Evolutionary conservation across 2,113 vertebrate species (phyloP).

Genomic region (Dromas ardeola): DNA sequence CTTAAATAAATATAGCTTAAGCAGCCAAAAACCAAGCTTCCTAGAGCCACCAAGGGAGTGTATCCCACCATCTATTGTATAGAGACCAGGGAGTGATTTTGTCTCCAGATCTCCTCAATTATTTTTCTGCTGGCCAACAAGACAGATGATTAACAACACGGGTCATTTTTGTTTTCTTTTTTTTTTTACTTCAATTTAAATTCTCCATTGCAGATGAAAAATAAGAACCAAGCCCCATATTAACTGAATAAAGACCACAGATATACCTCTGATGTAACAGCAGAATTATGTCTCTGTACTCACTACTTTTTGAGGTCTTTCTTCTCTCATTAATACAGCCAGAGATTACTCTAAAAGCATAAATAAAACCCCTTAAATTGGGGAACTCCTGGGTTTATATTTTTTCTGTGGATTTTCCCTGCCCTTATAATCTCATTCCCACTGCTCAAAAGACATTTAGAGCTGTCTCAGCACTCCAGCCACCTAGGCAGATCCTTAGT

Average conservation of each 20-base stretch:
- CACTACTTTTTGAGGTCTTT: neutral
- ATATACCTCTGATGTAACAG: neutral
- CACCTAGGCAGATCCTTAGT: neutral
- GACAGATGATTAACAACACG: neutral
- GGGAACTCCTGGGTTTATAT: neutral
- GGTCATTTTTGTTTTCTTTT: accelerated
- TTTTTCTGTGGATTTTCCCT: neutral
- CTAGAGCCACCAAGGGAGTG: neutral
- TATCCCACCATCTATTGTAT: neutral
- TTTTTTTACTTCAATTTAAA: neutral
- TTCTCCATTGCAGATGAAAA: neutral
- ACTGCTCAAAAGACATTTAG: neutral
- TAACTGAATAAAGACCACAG: neutral
- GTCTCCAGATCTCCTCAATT: neutral
- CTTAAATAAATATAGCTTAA: neutral
- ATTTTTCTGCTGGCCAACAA: neutral
- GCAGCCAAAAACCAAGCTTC: neutral
- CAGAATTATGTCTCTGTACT: neutral
- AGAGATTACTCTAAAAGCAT: neutral
- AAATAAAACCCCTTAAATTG: neutral
- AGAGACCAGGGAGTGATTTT: neutral
- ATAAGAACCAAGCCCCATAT: neutral
- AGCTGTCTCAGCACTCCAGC: neutral
- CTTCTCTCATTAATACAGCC: neutral
- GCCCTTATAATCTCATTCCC: neutral